These are phyloP conservation scores for Diloba caeruleocephala DNA, from an alignment of 2,888 invertebrate species.

Conservation along the genomic window DNA sequence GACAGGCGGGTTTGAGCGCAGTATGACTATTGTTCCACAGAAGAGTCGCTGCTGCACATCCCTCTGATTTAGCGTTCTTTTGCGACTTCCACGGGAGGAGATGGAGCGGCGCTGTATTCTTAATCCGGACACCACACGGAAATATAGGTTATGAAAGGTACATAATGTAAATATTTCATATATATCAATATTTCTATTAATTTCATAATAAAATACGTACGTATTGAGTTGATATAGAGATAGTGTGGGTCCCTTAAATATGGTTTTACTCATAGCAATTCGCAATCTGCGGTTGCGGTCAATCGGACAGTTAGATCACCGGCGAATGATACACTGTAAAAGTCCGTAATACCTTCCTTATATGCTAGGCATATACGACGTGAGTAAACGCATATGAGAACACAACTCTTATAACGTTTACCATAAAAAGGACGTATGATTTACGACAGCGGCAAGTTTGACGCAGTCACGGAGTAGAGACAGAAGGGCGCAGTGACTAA, in stretches of 20 bases:
- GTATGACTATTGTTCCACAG: too few relatives aligned
- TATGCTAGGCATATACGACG: neutral
- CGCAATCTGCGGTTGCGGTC: constrained; percentile 58
- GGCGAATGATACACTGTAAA: constrained; percentile 55
- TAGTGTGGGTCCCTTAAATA: too few relatives aligned
- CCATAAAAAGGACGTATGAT: constrained; percentile 29
- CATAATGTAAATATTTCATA: constrained; percentile 6
- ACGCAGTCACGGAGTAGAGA: too few relatives aligned
- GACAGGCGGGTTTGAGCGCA: too few relatives aligned
- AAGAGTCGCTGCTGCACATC: too few relatives aligned
- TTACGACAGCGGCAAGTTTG: constrained; percentile 40
- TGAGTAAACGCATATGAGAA: constrained; percentile 8
- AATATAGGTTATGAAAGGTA: too few relatives aligned
- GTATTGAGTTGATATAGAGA: constrained; percentile 44
- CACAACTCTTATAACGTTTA: constrained; percentile 21
- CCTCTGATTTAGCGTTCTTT: too few relatives aligned
- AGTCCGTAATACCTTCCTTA: constrained; percentile 64
- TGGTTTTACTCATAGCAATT: constrained; percentile 42
- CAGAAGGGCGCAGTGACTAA: too few relatives aligned
- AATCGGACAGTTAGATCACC: constrained; percentile 59
- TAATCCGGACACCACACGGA: too few relatives aligned
- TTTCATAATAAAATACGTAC: constrained; percentile 32
- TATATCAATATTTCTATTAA: constrained; percentile 11
- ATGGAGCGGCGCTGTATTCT: too few relatives aligned
- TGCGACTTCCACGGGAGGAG: too few relatives aligned